Evolutionary conservation across 1,140 invertebrate genomes (phyloP).

Genomic region (Drosophila nannoptera): DNA sequence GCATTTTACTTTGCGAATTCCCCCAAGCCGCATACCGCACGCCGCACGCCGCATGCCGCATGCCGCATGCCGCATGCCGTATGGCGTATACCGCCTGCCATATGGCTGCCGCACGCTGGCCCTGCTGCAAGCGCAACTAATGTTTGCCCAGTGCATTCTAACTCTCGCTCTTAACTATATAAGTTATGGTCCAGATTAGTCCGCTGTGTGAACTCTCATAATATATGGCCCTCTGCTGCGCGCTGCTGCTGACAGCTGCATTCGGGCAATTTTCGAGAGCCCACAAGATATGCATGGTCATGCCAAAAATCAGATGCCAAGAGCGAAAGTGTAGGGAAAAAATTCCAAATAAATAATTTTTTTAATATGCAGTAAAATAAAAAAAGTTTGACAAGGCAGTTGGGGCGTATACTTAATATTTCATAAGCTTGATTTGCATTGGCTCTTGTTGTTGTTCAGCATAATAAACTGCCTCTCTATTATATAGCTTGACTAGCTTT

Average conservation of each 20-base stretch:
- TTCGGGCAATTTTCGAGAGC: conserved; percentile 22
- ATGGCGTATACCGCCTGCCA: conserved; percentile 3
- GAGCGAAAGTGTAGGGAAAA: too few species aligned
- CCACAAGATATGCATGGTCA: conserved; percentile 6
- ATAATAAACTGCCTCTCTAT: too few species aligned
- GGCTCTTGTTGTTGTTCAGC: too few species aligned
- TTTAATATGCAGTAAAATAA: too few species aligned
- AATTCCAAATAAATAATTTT: too few species aligned
- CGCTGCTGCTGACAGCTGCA: conserved; percentile 13
- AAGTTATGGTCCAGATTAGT: conserved; percentile 31
- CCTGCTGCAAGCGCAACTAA: conserved; percentile 11
- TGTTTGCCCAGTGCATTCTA: conserved; percentile 10
- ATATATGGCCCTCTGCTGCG: conserved; percentile 11
- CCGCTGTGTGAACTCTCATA: conserved; percentile 16
- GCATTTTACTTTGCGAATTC: conserved; percentile 21
- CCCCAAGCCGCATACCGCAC: conserved; percentile 11
- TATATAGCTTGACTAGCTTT: neutral
- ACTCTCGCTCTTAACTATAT: conserved; percentile 14
- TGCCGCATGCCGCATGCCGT: conserved; percentile 10
- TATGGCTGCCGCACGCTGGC: neutral
- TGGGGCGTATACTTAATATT: too few species aligned
- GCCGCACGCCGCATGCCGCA: conserved; percentile 11
- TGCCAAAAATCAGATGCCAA: conserved; percentile 1
- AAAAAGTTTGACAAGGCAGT: too few species aligned
- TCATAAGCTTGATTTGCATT: too few species aligned